Percentiles rank a stretch among this genome's conserved stretches.
These are phyloP conservation scores for Phyllotis vaccarum DNA, from an alignment of 2,797 vertebrate genomes.

Conservation along the genomic window DNA sequence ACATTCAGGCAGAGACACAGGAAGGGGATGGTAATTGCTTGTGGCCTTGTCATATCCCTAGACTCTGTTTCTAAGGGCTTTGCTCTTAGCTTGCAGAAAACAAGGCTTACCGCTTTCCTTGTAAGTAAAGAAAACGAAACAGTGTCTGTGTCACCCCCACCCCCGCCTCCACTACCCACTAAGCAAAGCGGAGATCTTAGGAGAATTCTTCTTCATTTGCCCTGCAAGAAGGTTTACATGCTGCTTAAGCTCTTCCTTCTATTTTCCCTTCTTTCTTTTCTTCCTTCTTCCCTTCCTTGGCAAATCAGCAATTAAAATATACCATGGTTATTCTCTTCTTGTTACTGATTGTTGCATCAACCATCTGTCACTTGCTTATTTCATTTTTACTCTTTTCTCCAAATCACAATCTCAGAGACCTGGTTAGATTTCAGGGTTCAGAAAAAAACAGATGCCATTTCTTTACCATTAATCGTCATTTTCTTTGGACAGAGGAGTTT, in stretches of 20 bases:
- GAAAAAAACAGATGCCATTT: background rate
- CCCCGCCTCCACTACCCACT: too few relatives aligned
- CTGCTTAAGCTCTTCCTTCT: background rate
- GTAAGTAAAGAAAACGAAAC: slow-evolving; percentile 38
- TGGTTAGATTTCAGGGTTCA: background rate
- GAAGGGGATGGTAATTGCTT: slow-evolving; percentile 14
- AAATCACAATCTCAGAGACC: background rate
- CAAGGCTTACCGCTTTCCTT: slow-evolving; percentile 33
- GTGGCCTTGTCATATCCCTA: slow-evolving; percentile 49
- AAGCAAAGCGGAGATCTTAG: background rate
- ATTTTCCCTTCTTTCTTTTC: too few relatives aligned
- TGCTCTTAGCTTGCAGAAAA: slow-evolving; percentile 57
- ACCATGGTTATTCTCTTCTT: background rate
- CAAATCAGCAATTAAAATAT: background rate
- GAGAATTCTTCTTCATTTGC: background rate
- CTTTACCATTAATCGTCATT: background rate
- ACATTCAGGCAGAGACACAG: background rate
- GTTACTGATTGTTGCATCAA: background rate
- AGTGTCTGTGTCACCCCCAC: too few relatives aligned
- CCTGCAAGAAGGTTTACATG: background rate
- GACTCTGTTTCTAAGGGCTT: background rate
- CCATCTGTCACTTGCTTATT: background rate
- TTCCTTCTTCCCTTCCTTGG: background rate
- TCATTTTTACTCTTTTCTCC: background rate
- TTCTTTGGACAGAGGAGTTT: background rate